Base-by-base conservation (phyloP, 1,140 invertebrate species). In the Temnothorax curvispinosus region DNA sequence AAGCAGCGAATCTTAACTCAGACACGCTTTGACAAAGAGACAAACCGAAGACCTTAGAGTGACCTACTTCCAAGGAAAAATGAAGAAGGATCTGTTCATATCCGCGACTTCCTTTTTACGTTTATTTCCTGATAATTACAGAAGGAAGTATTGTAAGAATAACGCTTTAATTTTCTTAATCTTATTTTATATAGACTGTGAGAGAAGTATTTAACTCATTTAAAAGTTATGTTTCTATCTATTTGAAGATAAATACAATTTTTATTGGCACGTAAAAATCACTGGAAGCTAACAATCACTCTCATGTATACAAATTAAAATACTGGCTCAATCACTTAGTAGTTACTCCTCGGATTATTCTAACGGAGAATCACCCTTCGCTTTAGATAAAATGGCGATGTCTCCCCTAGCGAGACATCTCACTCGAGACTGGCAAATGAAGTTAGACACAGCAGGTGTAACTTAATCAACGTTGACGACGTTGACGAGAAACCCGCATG, bases 391-490 rank as follows among this genome's bases (percentile, higher is more conserved):
- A 77, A 74, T 60, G 64, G 8, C 47, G 35, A 62, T 9, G 9
- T 47, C 38, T 84, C 54, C 13, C 69, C 18, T 18, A 41, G 38
- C 52, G 71, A 75, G 35, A 65, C 60, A 67, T 75, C 72, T 60
- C 44, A 44, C 67, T 88, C 5, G 15, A 47, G 54, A 52, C n/a
- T 27, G 18, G 54, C 32, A 78, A 88, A 88, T 72, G 64, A 88
- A 88, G 60, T 88, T 84, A 89, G 67, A 47, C 64, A 75, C 54
- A 58, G 50, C 71, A 88, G 87, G 80, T 89, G 65, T 62, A 71
- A 71, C 62, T 69, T 88, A 78, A 88, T 89, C 67, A 88, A 62
- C 52, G 44, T 47, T n/a, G 74, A 77, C 38, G 86, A 84, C 62
- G 54, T 72, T 88, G 86, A 74, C 58, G 54, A 69, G n/a, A 38